These are phyloP conservation scores for Fukomys damarensis DNA, from an alignment of 2,113 vertebrate species.

Conservation along the genomic window DNA sequence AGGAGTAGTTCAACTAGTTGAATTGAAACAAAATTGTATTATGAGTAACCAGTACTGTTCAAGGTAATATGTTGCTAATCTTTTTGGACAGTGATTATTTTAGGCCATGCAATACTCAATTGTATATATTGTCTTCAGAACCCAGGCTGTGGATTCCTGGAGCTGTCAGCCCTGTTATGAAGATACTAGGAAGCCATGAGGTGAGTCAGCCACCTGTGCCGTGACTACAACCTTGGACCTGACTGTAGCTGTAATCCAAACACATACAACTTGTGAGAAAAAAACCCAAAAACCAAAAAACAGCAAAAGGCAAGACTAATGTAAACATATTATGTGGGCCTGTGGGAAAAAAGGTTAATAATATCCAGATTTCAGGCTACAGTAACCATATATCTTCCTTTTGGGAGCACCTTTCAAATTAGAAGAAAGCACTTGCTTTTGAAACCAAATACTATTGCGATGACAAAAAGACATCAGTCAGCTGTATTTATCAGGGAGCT, in stretches of 20 bases:
- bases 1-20: neutral
- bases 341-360: neutral
- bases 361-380: neutral
- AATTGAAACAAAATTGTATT: conserved; percentile 28
- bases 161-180: neutral
- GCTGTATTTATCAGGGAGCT: neutral
- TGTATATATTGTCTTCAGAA: neutral
- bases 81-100: conserved; percentile 14
- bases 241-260: neutral
- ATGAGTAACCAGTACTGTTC: neutral
- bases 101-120: neutral
- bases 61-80: neutral
- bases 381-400: neutral
- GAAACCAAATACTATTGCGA: neutral
- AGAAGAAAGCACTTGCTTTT: neutral
- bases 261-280: neutral
- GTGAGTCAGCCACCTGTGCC: neutral
- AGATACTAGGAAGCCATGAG: neutral
- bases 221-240: neutral
- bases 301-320: neutral
- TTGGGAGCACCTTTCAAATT: neutral
- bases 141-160: neutral
- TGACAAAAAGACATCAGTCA: neutral
- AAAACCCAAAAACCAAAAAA: too few species aligned
- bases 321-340: neutral